These are phyloP conservation scores for Lycorma delicatula DNA, from an alignment of 1,140 invertebrate genomes.

Conservation along the genomic window DNA sequence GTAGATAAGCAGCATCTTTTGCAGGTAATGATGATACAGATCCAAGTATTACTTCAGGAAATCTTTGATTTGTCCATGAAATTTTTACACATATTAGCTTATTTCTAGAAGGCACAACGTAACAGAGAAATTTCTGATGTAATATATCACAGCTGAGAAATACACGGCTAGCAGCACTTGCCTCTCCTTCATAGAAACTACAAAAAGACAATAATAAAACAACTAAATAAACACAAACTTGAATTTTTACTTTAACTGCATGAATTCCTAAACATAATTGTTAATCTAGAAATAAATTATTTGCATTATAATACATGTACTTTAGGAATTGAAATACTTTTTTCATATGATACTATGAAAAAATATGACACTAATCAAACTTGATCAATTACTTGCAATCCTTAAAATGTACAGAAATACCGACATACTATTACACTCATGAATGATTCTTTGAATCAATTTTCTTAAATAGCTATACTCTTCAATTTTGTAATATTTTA, in stretches of 20 bases:
- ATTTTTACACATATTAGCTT: constrained; percentile 66
- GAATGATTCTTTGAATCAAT: too few relatives aligned
- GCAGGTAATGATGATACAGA: constrained; percentile 59
- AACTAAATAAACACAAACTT: background rate
- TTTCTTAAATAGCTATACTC: too few relatives aligned
- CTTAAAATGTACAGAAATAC: too few relatives aligned
- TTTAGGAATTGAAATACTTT: too few relatives aligned
- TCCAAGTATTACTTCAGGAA: constrained; percentile 62
- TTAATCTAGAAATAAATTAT: too few relatives aligned
- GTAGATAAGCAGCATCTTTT: constrained; percentile 71
- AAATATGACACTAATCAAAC: too few relatives aligned
- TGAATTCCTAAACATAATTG: too few relatives aligned
- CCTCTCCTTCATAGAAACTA: constrained; percentile 36
- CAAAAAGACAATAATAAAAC: constrained; percentile 5
- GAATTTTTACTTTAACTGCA: background rate
- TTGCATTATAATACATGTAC: too few relatives aligned
- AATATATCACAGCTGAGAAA: constrained; percentile 76
- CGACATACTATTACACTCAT: too few relatives aligned
- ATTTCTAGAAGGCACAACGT: constrained; percentile 55
- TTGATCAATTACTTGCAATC: too few relatives aligned
- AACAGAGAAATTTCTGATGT: constrained; percentile 75
- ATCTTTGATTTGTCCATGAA: constrained; percentile 54
- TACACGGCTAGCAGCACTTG: constrained; percentile 57
- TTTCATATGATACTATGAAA: too few relatives aligned
- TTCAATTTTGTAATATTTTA: too few relatives aligned